Percentiles rank a stretch among this genome's conserved stretches.
phyloP scores from a whole-genome alignment of 2,888 invertebrate genomes.

The Empis stercorea region DNA sequence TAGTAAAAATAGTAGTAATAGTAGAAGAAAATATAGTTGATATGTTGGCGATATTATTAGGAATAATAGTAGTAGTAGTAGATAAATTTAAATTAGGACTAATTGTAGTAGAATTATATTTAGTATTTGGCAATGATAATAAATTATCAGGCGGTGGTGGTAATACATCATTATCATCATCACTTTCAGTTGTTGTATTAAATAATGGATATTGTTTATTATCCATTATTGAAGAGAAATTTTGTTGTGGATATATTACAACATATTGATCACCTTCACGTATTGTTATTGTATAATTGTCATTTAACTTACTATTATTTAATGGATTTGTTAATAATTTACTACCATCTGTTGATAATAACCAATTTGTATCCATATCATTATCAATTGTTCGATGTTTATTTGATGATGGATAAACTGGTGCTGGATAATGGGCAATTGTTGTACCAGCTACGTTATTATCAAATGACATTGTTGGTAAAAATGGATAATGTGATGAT shows the following conservation, averaged over 20 bases:
- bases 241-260: conserved; percentile 11
- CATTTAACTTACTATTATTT: conserved; percentile 10
- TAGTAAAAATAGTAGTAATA: not conserved
- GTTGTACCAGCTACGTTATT: conserved; percentile 1
- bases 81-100: not conserved
- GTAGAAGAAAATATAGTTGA: conserved; percentile 3
- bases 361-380: not conserved
- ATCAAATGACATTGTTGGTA: not conserved
- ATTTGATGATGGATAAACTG: not conserved
- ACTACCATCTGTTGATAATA: not conserved
- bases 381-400: not conserved
- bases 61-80: not conserved
- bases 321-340: not conserved
- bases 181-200: conserved; percentile 1
- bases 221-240: not conserved
- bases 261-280: conserved; percentile 18
- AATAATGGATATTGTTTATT: too few species aligned
- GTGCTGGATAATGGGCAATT: not conserved
- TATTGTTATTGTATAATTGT: conserved; percentile 17
- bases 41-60: conserved; percentile 2
- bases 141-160: not conserved
- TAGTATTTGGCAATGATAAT: not conserved
- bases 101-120: not conserved
- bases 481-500: not conserved
- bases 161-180: conserved; percentile 1